Evolutionary conservation across 2,113 vertebrate genomes (phyloP).

Genomic region (Tinamus guttatus): DNA sequence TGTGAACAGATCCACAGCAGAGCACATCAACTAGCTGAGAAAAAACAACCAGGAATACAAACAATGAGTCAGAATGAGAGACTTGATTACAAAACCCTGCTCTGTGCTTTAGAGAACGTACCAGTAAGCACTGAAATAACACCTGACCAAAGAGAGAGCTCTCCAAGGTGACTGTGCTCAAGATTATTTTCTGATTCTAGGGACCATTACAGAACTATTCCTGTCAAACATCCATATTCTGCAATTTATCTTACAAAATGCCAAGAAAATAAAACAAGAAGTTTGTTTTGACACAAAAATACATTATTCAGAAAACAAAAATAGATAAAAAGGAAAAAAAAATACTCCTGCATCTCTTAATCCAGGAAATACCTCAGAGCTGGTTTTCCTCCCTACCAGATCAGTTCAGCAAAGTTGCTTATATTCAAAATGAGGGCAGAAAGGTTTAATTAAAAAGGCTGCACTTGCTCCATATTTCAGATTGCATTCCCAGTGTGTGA

Average conservation of each 20-base stretch:
- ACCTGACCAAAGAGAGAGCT: not conserved
- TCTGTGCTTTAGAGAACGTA: not conserved
- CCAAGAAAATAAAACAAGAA: not conserved
- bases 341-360: fast-evolving
- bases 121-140: not conserved
- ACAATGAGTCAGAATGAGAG: not conserved
- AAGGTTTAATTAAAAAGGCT: not conserved
- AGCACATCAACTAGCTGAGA: not conserved
- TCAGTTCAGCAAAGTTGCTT: fast-evolving
- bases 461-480: not conserved
- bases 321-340: not conserved
- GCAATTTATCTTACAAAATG: not conserved
- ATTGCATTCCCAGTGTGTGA: not conserved
- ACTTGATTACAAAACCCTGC: not conserved
- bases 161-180: not conserved
- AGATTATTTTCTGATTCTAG: not conserved
- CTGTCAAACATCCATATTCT: not conserved
- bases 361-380: not conserved
- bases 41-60: not conserved
- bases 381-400: not conserved
- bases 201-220: not conserved
- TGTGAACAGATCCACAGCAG: not conserved
- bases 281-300: not conserved
- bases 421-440: fast-evolving
- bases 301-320: fast-evolving